These are phyloP conservation scores for Ophthalmolycus amberensis DNA, from an alignment of 2,113 vertebrate species.

Conservation along the genomic window DNA sequence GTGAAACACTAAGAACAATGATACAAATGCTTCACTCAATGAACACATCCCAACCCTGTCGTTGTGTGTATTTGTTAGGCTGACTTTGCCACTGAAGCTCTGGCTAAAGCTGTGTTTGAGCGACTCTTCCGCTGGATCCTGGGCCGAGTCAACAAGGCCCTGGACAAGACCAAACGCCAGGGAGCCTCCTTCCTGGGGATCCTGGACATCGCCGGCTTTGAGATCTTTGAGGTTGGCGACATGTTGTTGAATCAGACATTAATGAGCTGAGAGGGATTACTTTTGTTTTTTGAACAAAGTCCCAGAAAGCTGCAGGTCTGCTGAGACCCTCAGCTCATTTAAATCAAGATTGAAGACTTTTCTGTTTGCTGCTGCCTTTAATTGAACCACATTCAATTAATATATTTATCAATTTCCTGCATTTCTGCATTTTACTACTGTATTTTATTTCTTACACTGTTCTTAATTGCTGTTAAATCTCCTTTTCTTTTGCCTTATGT, in stretches of 20 bases:
- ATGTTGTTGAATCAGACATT: not conserved
- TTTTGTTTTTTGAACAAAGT: too few species aligned
- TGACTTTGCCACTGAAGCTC: conserved; percentile 93
- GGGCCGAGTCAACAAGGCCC: conserved; percentile 91
- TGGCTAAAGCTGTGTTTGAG: conserved; percentile 95
- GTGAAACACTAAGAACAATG: not conserved
- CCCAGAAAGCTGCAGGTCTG: too few species aligned
- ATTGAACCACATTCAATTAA: too few species aligned
- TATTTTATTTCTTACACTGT: too few species aligned
- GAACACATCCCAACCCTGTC: not conserved
- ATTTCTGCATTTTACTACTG: too few species aligned
- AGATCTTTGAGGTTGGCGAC: conserved; percentile 93
- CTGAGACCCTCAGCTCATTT: too few species aligned
- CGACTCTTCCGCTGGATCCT: conserved; percentile 96
- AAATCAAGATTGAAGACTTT: too few species aligned
- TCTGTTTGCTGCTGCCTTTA: too few species aligned
- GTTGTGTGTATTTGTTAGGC: conserved; percentile 80
- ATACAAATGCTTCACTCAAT: not conserved
- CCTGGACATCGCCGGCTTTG: conserved; percentile 97
- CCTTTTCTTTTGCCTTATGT: too few species aligned
- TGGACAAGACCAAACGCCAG: conserved; percentile 95
- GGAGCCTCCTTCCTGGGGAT: conserved; percentile 97
- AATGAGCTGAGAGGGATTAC: not conserved
- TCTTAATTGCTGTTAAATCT: too few species aligned
- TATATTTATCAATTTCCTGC: too few species aligned